Evolutionary conservation across 2,797 vertebrate genomes (phyloP), one percentile per base, ranked within the genome.

Genomic region (Hypotaenidia okinawae): DNA sequence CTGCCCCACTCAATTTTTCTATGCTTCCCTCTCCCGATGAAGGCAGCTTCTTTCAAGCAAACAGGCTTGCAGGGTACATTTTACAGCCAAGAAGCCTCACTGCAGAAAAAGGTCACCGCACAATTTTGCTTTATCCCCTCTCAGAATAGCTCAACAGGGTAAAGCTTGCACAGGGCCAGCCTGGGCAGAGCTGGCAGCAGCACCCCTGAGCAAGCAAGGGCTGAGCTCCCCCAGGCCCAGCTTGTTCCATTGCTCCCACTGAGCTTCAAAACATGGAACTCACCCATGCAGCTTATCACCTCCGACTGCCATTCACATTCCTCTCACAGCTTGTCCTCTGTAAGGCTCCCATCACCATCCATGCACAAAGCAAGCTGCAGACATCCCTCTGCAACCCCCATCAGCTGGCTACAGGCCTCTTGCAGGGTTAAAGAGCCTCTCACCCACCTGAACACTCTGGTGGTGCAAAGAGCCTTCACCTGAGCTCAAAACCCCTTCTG

Each of bases 141-240:
- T 67, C 19, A 37, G 32, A 64, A 41, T 4, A 43, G 68, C 32
- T 45, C 24, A 25, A 9, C 4, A n/a, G 52, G 24, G 35, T n/a
- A 6, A 74, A 23, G 13, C 27, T 8, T 35, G 5, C 6, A 15
- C 18, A 17, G 18, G 19, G 16, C 37, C 21, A 74, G 33, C 30
- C 39, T 32, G 30, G 39, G 45, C 39, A 64, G n/a, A 73, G 35
- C 28, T 73, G 33, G 16, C 7, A 9, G 22, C 12, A 5, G 16
- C 6, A 55, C 5, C 7, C 5, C 11, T 51, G 10, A 9, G 52
- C 16, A 63, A 59, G 11, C 0, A 0, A 58, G 9, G 23, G 30
- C 73, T 70, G 25, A 37, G 32, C 21, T 13, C 23, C 28, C 22
- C 12, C 17, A 27, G 7, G 23, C 35, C 83, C 77, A 41, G 17